phyloP scores from a whole-genome alignment of 2,888 invertebrate species.

The Drosophila ezoana region DNA sequence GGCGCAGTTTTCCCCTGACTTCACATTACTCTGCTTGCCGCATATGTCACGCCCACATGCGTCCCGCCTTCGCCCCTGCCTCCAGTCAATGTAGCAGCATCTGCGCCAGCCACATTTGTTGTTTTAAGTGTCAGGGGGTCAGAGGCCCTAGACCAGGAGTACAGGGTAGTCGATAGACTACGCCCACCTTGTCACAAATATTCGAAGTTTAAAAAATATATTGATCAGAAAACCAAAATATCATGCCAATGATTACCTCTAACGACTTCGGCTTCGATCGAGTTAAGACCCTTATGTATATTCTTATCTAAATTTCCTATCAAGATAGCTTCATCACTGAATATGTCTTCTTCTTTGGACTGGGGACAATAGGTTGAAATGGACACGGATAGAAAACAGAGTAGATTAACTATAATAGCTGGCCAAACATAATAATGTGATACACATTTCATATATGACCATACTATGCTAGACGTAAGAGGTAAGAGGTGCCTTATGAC shows the following conservation, averaged over 20 bases:
- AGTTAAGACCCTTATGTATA: background rate
- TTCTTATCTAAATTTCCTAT: too few relatives aligned
- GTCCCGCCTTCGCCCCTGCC: background rate
- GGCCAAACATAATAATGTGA: too few relatives aligned
- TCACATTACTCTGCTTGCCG: constrained; percentile 5
- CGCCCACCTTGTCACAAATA: constrained; percentile 4
- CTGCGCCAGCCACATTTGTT: constrained; percentile 42
- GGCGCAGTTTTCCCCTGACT: constrained; percentile 31
- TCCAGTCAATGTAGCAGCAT: constrained; percentile 24
- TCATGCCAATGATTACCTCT: background rate
- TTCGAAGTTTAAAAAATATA: background rate
- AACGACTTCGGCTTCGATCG: background rate
- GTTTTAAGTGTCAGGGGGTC: constrained; percentile 28
- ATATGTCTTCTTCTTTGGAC: too few relatives aligned
- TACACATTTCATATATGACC: too few relatives aligned
- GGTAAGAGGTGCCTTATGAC: too few relatives aligned
- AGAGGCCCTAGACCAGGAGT: background rate
- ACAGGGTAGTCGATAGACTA: background rate
- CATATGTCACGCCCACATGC: constrained; percentile 32
- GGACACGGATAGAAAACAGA: too few relatives aligned
- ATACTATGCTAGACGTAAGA: too few relatives aligned
- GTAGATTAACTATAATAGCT: too few relatives aligned
- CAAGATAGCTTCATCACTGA: too few relatives aligned
- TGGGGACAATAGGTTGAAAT: too few relatives aligned
- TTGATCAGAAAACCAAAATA: background rate